Conservation (phyloP, 2,797 vertebrate species). For the Gila robusta region DNA sequence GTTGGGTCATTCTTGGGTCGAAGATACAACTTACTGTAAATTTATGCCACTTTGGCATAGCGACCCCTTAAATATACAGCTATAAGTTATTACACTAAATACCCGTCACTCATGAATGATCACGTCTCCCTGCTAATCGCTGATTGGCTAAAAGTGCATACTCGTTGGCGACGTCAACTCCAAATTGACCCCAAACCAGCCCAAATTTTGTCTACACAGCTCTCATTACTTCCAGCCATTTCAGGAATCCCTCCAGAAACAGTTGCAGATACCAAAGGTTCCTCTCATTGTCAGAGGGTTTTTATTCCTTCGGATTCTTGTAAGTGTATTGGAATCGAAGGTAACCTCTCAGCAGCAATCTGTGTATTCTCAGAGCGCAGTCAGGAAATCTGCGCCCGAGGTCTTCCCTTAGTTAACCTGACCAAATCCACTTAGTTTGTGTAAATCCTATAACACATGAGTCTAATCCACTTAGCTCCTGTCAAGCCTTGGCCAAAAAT, state of each 20-base stretch:
- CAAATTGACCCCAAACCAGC: too few species aligned
- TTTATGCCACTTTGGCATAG: too few species aligned
- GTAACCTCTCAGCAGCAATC: conserved; percentile 41
- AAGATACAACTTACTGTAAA: too few species aligned
- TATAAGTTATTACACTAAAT: too few species aligned
- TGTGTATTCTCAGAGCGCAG: conserved; percentile 40
- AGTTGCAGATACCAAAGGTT: neutral
- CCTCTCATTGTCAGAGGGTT: neutral
- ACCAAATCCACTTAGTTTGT: conserved; percentile 65
- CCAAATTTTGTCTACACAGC: too few species aligned
- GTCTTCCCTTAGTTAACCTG: conserved; percentile 59
- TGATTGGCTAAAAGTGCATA: too few species aligned
- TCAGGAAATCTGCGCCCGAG: conserved; percentile 51
- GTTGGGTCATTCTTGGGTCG: too few species aligned
- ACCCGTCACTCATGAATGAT: too few species aligned
- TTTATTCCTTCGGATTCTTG: neutral
- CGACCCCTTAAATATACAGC: too few species aligned
- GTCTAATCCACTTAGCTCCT: conserved; percentile 67
- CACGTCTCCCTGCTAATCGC: too few species aligned
- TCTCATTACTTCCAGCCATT: neutral
- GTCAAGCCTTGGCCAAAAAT: conserved; percentile 56
- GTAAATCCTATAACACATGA: conserved; percentile 66
- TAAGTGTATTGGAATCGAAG: neutral
- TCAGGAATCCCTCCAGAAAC: neutral
- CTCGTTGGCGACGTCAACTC: too few species aligned